Conservation (phyloP, 2,113 vertebrate genomes). For the Gavia stellata region DNA sequence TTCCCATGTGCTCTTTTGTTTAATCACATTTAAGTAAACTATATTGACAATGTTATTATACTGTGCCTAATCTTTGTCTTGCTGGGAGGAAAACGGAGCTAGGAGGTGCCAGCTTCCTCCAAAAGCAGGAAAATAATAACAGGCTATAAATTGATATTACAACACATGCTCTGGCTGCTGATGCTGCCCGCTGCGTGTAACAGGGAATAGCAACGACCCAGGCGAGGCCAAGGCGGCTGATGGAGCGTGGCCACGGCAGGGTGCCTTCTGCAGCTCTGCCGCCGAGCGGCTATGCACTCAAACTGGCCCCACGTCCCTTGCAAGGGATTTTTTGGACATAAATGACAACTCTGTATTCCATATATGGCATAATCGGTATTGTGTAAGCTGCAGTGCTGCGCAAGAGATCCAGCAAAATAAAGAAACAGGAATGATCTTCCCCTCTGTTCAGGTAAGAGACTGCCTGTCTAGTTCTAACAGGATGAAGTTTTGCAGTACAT, state of each 20-base stretch:
- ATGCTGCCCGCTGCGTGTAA: neutral
- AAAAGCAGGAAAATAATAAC: neutral
- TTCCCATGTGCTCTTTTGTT: neutral
- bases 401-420: neutral
- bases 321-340: neutral
- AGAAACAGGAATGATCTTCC: neutral
- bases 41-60: neutral
- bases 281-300: neutral
- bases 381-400: neutral
- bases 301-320: neutral
- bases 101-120: neutral
- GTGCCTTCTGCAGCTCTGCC: neutral
- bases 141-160: neutral
- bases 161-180: neutral
- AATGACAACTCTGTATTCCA: neutral
- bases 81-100: neutral
- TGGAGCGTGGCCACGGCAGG: neutral
- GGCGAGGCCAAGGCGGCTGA: neutral
- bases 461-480: neutral
- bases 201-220: neutral
- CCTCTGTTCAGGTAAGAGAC: neutral
- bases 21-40: constrained; percentile 2
- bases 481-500: neutral
- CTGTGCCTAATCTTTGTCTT: neutral
- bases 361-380: neutral